Evolutionary conservation across 2,888 invertebrate genomes (phyloP), one percentile per base, ranked within the genome.

Genomic region (Linyphia triangularis): DNA sequence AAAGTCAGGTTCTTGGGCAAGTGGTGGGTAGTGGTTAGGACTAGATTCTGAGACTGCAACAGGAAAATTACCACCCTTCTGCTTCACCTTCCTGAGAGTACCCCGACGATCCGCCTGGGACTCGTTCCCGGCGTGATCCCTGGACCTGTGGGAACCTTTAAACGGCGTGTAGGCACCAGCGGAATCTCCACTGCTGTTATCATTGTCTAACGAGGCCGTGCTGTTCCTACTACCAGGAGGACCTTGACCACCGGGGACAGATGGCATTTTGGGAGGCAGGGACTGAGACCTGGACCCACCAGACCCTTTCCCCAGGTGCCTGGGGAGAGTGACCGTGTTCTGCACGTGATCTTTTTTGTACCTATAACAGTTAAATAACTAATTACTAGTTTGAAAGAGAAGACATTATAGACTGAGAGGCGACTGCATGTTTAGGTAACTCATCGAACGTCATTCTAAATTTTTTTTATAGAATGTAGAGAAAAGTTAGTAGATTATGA

Each of bases 1-100:
- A 93, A 97, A 97, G 93, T 97, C 97, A 0, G 97, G 97, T 92
- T 97, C 97, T 0, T 72, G 89, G 7, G 77, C 57, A 9, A 65
- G 61, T 5, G 85, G 59, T 10, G 89, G 90, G 13, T 89, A 89
- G 26, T 85, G 90, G 26, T 88, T 85, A 9, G 86, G 90, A 70
- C 88, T 86, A 2, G 89, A 73, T 70, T 88, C 90, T 1, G 84
- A 65, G 3, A 79, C 85, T 4, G 67, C 81, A 5, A 73, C 77
- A 2, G 78, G 77, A 22, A 88, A 84, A n/a, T 51, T 51, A n/a
- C 85, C 82, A 6, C 73, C 61, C 5, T 79, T 67, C 63, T 79
- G 78, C 59, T 90, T 90, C 16, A 83, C 75, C 43, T 81, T 84
- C 75, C 88, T 85, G n/a, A 90, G 65, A 7, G 90, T 90, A 13